Evolutionary conservation across 2,113 vertebrate genomes (phyloP), one percentile per base, ranked within the genome.

Genomic region (Rattus rattus): DNA sequence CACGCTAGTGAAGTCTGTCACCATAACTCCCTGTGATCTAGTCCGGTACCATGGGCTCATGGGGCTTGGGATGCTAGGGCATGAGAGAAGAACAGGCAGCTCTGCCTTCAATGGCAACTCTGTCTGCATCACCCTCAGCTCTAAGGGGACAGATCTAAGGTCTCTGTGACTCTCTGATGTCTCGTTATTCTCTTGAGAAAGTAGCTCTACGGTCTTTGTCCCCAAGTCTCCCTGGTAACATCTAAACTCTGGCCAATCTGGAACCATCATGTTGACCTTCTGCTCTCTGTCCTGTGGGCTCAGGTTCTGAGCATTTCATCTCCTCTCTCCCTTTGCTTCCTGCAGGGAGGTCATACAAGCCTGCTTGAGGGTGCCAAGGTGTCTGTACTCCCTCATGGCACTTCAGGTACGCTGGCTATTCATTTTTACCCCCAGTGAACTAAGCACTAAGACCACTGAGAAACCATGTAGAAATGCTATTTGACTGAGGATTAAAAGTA

Each of bases 121-220:
- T 93, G 47, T 24, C 72, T 80, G 17, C 16, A 8, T 75, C 36
- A n/a, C 6, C 43, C 43, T 89, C n/a, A 49, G 39, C 24, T 43
- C 3, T 73, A 47, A 26, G 52, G 26, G 7, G 12, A 67, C 1
- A 5, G 70, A 59, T 59, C n/a, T 52, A 89, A 83, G 28, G 73
- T 67, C n/a, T 14, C 47, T 65, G 17, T 72, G n/a, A 19, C 30
- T n/a, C 56, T 47, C 7, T 90, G 24, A 16, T 94, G 47, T 88
- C 39, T 84, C 72, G 61, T 47, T 83, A 75, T 30, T 90, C 26
- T 81, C 43, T 80, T 63, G 19, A 33, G 43, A 79, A 96, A 90
- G 80, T 11, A n/a, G 39, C 33, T 61, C 59, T 63, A 39, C 70
- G 49, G 33, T 10, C 49, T 17, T 52, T 93, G 75, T 4, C 67